Evolutionary conservation across 2,888 invertebrate species (phyloP), one percentile per base, ranked within the genome.

Genomic region (Piscicola geometra): DNA sequence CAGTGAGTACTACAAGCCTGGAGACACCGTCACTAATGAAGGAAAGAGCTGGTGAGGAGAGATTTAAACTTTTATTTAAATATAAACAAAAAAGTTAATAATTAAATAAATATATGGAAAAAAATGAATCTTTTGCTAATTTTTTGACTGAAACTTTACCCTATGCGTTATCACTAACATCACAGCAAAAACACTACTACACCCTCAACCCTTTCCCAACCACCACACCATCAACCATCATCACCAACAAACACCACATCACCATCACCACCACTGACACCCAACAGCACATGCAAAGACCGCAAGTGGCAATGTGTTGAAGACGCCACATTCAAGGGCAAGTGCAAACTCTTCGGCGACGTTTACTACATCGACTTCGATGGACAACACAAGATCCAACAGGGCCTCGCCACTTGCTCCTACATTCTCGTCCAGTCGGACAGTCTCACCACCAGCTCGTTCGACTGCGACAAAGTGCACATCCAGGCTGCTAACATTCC

Each of bases 41-140:
- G 83, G 83, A 69, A 82, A 83, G 64, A 72, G 78, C 50, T 83
- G 83, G 83, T 83, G 76, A 52, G 79, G n/a, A n/a, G n/a, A 15
- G 12, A 47, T 47, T 47, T 21, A 21, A 47, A 15, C 9, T 47
- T 47, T 47, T 47, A 47, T 47, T 47, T 21, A 47, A 15, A 47
- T 9, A 47, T 15, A 47, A 15, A 21, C 21, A 15, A 47, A 47
- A 47, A 47, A 47, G 50, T 47, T 47, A 47, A 47, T 15, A 15
- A 15, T 15, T 47, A 47, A 15, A 47, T 47, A 15, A 56, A 18
- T 56, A 3, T 56, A 3, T n/a, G 9, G 3, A 5, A 56, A 5
- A 5, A 56, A 9, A n/a, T n/a, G n/a, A n/a, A n/a, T n/a, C n/a
- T n/a, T n/a, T n/a, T n/a, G n/a, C n/a, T n/a, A n/a, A n/a, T n/a